Percentiles rank a stretch among this genome's conserved stretches.
Conservation (phyloP, 2,888 invertebrate genomes). For the Cerastis leucographa region DNA sequence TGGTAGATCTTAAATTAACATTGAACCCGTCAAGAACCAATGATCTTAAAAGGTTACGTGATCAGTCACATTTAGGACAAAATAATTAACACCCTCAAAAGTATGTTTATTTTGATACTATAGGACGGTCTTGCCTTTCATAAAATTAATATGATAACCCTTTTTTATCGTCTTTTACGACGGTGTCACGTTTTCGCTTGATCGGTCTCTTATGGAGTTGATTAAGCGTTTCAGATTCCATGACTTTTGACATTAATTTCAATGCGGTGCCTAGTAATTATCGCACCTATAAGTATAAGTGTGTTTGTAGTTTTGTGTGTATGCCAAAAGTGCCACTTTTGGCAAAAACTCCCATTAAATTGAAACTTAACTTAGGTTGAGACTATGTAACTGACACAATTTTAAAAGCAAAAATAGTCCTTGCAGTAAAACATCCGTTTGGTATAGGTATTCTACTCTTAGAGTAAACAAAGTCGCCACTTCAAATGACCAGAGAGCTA, state of each 20-base stretch:
- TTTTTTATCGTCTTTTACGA: not conserved
- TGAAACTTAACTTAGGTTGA: not conserved
- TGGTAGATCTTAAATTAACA: not conserved
- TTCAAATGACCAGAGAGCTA: too few species aligned
- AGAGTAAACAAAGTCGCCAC: too few species aligned
- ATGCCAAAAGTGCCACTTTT: too few species aligned
- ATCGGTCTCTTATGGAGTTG: not conserved
- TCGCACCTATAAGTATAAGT: not conserved
- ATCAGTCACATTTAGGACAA: not conserved
- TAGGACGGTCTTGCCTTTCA: not conserved
- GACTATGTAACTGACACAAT: not conserved
- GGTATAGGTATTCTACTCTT: too few species aligned
- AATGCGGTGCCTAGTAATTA: not conserved
- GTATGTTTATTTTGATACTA: not conserved
- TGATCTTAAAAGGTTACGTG: slow-evolving; percentile 7
- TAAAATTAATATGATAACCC: not conserved
- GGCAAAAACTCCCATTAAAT: not conserved
- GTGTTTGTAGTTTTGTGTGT: too few species aligned
- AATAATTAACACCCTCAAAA: not conserved
- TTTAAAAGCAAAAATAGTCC: not conserved
- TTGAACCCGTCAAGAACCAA: slow-evolving; percentile 1
- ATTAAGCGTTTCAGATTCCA: not conserved
- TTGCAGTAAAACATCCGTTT: not conserved
- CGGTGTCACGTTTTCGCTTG: not conserved
- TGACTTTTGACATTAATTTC: not conserved